Base-by-base conservation (phyloP, 1,140 invertebrate species). In the Aricia agestis region DNA sequence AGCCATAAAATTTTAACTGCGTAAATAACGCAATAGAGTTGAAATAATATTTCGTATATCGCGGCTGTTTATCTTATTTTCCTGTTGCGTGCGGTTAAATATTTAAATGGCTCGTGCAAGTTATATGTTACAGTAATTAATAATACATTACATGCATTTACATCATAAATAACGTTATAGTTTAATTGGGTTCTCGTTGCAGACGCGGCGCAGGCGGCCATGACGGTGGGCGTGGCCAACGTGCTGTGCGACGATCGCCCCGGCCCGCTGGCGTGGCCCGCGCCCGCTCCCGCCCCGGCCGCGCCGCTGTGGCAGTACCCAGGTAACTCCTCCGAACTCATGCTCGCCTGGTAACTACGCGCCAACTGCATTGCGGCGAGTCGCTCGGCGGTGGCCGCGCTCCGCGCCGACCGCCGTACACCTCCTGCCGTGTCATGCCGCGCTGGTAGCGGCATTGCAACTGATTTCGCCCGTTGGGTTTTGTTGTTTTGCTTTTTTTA, bases 241-340 rank as follows among this genome's bases (percentile, higher is more conserved):
- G 86, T 93, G 81, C 75, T 89, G 69, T 91, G 89, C 82, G 91
- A 92, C 84, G 89, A 90, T 63, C 87, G 87, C 76, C 67, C 87
- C 84, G 87, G 84, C 89, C 83, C 85, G 0, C 71, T 89, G 76
- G 89, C 85, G 81, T 89, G 87, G 86, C 87, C 87, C 78, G 90
- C 83, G 72, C 88, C 83, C 82, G 84, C 85, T 74, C 89, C 86
- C 76, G 84, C 84, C 72, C 86, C 82, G 78, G 85, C 94, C 78
- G 93, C 95, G 70, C 94, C 95, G 74, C 91, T 96, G 81, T 95
- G 94, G 95, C 94, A 95, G 90, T 96, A 95, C 92, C 95, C 95
- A 78, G 87, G 95, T 95, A 86, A 94, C 79, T 86, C 85, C 85
- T 89, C 84, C 83, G 72, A 45, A 70, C 70, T 79, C 68, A 83